These are phyloP conservation scores for Pseudorhiza aurosa DNA, from an alignment of 30 jellyfish, hydroid and myxozoan genomes.

Conservation along the genomic window DNA sequence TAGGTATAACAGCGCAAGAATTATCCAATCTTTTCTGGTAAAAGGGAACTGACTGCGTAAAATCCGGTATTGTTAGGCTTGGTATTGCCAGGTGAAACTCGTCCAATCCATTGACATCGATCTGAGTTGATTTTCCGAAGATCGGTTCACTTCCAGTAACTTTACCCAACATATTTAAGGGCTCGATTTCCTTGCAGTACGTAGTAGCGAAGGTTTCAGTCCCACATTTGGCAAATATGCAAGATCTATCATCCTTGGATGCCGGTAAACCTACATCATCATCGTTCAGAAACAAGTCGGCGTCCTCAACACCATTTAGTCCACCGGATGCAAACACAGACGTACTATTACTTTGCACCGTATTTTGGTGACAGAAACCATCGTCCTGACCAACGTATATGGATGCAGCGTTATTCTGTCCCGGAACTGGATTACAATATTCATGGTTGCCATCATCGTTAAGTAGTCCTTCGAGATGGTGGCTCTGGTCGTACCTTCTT, in stretches of 20 bases:
- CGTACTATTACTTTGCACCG: neutral
- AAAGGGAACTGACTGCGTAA: neutral
- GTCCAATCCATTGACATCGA: conserved; percentile 5
- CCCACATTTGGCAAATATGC: neutral
- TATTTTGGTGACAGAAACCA: no score
- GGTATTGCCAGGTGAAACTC: conserved; percentile 6
- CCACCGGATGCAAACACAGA: neutral
- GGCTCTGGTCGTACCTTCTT: neutral
- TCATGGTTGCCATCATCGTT: neutral
- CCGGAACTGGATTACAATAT: neutral
- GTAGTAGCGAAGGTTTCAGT: neutral
- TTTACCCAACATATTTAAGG: neutral
- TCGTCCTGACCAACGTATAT: no score
- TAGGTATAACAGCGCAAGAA: neutral
- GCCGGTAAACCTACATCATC: conserved; percentile 54
- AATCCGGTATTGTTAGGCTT: conserved; percentile 1
- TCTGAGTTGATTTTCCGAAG: conserved; percentile 3
- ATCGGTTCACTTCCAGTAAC: neutral
- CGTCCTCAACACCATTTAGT: conserved; percentile 1
- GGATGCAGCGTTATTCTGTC: no score
- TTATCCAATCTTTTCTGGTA: conserved; percentile 7
- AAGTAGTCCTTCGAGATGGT: neutral
- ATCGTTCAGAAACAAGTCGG: conserved; percentile 34
- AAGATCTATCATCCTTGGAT: neutral
- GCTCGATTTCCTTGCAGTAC: conserved; percentile 4